These are phyloP conservation scores for Cephus runcator DNA, from an alignment of 2,888 invertebrate species.

Conservation along the genomic window DNA sequence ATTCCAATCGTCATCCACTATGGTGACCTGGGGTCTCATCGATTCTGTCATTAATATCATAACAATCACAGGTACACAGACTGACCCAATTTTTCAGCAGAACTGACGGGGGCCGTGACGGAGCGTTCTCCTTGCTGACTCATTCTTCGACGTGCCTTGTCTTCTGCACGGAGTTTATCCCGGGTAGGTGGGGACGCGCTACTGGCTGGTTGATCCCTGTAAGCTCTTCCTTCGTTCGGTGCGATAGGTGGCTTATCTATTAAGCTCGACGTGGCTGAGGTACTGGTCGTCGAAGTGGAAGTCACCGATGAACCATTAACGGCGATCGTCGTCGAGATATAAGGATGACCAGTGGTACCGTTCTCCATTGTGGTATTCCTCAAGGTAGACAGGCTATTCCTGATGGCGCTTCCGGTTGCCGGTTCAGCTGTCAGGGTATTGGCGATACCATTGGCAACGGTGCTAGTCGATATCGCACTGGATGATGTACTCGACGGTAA, in stretches of 20 bases:
- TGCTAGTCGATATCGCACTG: constrained; percentile 66
- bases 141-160: constrained; percentile 72
- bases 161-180: constrained; percentile 81
- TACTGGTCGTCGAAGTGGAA: constrained; percentile 17
- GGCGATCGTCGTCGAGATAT: constrained; percentile 25
- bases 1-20: neutral
- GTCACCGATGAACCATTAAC: constrained; percentile 18
- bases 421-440: constrained; percentile 23
- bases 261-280: constrained; percentile 23
- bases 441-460: constrained; percentile 66
- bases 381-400: constrained; percentile 38
- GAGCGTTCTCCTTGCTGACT: constrained; percentile 43
- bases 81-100: constrained; percentile 57
- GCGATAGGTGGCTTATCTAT: constrained; percentile 55
- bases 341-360: constrained; percentile 34
- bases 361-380: constrained; percentile 47
- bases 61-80: constrained; percentile 3
- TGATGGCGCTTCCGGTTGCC: constrained; percentile 30
- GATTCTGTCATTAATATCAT: neutral
- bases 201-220: constrained; percentile 77
- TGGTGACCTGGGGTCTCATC: neutral
- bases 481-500: constrained; percentile 62
- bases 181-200: constrained; percentile 84
- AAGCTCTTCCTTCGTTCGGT: constrained; percentile 62
- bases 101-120: constrained; percentile 33